A percentile compares a stretch with the other conserved stretches of the same genome.
phyloP scores from a whole-genome alignment of 2,113 vertebrate species.

The Malurus elegans region DNA sequence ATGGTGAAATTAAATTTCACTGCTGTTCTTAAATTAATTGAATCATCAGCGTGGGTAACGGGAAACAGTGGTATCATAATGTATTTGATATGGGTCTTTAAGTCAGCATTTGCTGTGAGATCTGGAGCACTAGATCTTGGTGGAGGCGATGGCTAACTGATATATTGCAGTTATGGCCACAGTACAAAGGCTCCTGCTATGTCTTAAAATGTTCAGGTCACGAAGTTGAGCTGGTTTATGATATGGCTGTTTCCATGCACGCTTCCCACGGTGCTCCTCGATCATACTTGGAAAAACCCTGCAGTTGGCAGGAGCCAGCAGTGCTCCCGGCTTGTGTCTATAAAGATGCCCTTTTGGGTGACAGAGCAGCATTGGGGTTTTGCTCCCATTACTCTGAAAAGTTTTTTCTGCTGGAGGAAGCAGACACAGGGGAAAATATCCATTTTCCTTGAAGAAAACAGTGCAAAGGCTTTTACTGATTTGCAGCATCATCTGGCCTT shows the following conservation, averaged over 20 bases:
- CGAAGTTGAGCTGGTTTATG: slow-evolving; percentile 39
- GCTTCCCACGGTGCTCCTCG: background rate
- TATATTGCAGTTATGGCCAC: slow-evolving; percentile 13
- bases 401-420: background rate
- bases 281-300: background rate
- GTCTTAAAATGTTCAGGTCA: slow-evolving; percentile 13
- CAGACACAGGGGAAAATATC: background rate
- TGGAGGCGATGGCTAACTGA: slow-evolving; percentile 41
- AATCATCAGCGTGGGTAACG: slow-evolving; percentile 63
- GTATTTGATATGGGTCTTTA: slow-evolving; percentile 67
- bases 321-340: background rate
- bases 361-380: background rate
- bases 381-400: background rate
- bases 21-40: slow-evolving; percentile 68
- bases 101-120: slow-evolving; percentile 54
- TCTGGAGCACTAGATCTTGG: slow-evolving; percentile 45
- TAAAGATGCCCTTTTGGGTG: background rate
- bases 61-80: slow-evolving; percentile 64
- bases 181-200: slow-evolving; percentile 19
- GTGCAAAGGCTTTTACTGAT: background rate
- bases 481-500: background rate
- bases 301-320: background rate
- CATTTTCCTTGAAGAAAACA: background rate
- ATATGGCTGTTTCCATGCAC: background rate
- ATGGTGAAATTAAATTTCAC: slow-evolving; percentile 52